Conservation (phyloP, 2,113 vertebrate genomes). For the Cnemophilus loriae region DNA sequence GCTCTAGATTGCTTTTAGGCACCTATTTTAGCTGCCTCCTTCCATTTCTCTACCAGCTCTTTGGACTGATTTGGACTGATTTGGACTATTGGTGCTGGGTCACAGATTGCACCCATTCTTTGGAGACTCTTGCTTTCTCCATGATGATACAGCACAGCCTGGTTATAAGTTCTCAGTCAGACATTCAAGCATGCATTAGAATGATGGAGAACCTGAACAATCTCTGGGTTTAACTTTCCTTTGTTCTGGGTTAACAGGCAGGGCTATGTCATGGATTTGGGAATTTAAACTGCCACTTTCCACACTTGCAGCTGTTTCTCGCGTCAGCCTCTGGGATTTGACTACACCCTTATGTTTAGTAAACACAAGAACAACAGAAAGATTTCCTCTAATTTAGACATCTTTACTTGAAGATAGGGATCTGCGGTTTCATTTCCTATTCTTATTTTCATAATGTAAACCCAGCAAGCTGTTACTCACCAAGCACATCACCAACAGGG, state of each 20-base stretch:
- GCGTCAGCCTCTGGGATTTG: neutral
- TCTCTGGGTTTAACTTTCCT: neutral
- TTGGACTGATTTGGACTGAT: neutral
- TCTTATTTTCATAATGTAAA: conserved; percentile 26
- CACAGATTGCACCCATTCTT: neutral
- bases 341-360: neutral
- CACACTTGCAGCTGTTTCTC: neutral
- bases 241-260: neutral
- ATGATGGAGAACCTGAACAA: neutral
- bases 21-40: neutral
- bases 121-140: neutral
- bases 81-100: neutral
- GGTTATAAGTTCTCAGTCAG: neutral
- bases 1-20: neutral
- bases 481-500: neutral
- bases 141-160: neutral
- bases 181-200: neutral
- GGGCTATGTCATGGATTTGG: neutral
- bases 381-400: conserved; percentile 17
- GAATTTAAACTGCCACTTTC: neutral
- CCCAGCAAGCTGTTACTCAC: conserved; percentile 28
- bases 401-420: neutral
- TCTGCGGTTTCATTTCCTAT: conserved; percentile 11
- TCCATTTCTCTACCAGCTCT: neutral
- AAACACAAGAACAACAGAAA: conserved; percentile 13